phyloP scores from a whole-genome alignment of 2,888 invertebrate genomes.

The Callinectes sapidus region DNA sequence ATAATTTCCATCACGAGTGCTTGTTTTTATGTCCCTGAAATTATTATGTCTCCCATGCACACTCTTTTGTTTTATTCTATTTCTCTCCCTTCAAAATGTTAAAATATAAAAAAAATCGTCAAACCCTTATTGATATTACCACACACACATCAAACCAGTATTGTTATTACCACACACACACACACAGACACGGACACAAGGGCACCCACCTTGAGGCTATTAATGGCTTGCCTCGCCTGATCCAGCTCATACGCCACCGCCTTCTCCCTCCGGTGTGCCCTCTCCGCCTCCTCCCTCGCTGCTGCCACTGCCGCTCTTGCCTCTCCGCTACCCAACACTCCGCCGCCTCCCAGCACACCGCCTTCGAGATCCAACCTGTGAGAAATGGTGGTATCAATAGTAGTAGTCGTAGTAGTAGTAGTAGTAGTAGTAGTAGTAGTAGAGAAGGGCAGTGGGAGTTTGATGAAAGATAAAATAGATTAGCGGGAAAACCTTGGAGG shows the following conservation, averaged over 20 bases:
- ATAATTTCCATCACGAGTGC: too few species aligned
- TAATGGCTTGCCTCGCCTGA: slow-evolving; percentile 66
- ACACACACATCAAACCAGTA: background rate
- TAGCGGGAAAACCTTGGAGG: too few species aligned
- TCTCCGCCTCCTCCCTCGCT: slow-evolving; percentile 60
- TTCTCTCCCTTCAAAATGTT: background rate
- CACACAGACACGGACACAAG: slow-evolving; percentile 24
- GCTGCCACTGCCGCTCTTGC: slow-evolving; percentile 54
- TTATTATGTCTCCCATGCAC: background rate
- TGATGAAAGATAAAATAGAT: too few species aligned
- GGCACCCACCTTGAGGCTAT: slow-evolving; percentile 61
- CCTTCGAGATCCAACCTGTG: slow-evolving; percentile 47
- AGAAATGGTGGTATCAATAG: background rate
- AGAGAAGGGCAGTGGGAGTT: background rate
- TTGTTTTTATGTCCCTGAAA: background rate
- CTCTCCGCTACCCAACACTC: slow-evolving; percentile 34
- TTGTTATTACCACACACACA: slow-evolving; percentile 7
- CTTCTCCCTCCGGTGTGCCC: slow-evolving; percentile 59
- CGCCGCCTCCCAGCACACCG: slow-evolving; percentile 44
- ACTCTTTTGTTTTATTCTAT: background rate
- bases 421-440: slow-evolving; percentile 40
- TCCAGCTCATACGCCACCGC: slow-evolving; percentile 65
- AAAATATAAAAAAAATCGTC: too few species aligned
- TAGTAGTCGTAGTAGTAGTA: slow-evolving; percentile 32
- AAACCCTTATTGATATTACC: too few species aligned